A percentile compares a stretch with the other conserved stretches of the same genome.
Conservation (phyloP, 1,140 invertebrate species). For the Lordiphosa clarofinis region DNA sequence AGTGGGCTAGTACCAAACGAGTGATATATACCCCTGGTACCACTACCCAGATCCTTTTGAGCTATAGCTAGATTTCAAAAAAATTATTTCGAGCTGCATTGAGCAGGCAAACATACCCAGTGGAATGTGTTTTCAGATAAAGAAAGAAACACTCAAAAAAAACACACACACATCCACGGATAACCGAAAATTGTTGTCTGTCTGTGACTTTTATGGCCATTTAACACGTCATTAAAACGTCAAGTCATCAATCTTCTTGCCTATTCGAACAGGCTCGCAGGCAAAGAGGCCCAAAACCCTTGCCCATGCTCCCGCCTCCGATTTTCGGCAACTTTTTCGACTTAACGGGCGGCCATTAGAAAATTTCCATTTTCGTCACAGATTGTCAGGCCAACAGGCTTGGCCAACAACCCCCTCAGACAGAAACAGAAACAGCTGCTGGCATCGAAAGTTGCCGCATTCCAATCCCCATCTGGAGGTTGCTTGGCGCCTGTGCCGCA, state of each 20-base stretch:
- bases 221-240: slow-evolving; percentile 79
- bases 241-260: slow-evolving; percentile 80
- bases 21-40: no score
- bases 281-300: slow-evolving; percentile 26
- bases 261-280: slow-evolving; percentile 76
- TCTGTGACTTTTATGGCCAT: slow-evolving; percentile 71
- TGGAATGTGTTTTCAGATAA: slow-evolving; percentile 43
- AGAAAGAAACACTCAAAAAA: slow-evolving; percentile 22
- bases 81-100: slow-evolving; percentile 58
- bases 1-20: no score
- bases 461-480: slow-evolving; percentile 44
- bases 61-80: slow-evolving; percentile 51
- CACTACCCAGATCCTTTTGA: no score
- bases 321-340: slow-evolving; percentile 26
- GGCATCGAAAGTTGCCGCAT: slow-evolving; percentile 34
- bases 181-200: slow-evolving; percentile 23
- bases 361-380: slow-evolving; percentile 80
- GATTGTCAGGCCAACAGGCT: slow-evolving; percentile 66
- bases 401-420: background rate
- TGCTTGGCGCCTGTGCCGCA: slow-evolving; percentile 64
- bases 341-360: slow-evolving; percentile 48
- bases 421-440: slow-evolving; percentile 5
- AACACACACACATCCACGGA: slow-evolving; percentile 2
- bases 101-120: slow-evolving; percentile 55
- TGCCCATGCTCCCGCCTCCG: slow-evolving; percentile 4